Conservation (phyloP, 1,140 invertebrate species). For the Harpegnathos saltator region DNA sequence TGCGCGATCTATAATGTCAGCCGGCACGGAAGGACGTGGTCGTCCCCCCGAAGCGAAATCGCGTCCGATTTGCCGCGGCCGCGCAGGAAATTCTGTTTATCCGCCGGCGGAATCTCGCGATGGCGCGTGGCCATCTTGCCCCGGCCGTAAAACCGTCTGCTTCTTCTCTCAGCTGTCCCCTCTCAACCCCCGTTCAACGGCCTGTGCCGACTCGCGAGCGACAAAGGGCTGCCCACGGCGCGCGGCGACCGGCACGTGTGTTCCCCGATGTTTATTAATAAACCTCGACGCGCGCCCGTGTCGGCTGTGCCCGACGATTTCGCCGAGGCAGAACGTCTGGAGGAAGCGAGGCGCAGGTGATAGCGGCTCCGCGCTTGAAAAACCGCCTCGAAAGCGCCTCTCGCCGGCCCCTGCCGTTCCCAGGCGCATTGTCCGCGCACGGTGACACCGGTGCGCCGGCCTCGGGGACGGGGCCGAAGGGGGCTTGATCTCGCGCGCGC, state of each 20-base stretch:
- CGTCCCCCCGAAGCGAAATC: no score
- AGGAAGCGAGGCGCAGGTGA: conserved; percentile 73
- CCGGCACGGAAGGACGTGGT: conserved; percentile 28
- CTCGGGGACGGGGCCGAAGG: no score
- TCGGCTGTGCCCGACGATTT: conserved; percentile 78
- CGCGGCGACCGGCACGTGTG: conserved; percentile 81
- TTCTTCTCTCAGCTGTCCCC: conserved; percentile 70
- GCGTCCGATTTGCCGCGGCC: conserved; percentile 33
- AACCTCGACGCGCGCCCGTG: no score
- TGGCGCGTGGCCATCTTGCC: conserved; percentile 60
- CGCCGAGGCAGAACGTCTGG: conserved; percentile 76
- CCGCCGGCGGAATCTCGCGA: conserved; percentile 40
- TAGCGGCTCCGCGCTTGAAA: conserved; percentile 55
- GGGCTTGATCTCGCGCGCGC: no score
- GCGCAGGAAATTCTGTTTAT: conserved; percentile 63
- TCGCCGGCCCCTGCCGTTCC: no score
- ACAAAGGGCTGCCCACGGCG: conserved; percentile 81
- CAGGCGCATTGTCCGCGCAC: no score
- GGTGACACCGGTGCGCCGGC: no score
- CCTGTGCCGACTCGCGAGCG: conserved; percentile 73
- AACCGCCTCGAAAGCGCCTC: conserved; percentile 5
- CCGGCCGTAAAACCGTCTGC: conserved; percentile 70
- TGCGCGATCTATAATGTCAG: conserved; percentile 37
- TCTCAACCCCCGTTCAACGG: conserved; percentile 69
- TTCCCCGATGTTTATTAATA: conserved; percentile 84